Evolutionary conservation across 2,113 vertebrate genomes (phyloP).

Genomic region (Edolisoma coerulescens): DNA sequence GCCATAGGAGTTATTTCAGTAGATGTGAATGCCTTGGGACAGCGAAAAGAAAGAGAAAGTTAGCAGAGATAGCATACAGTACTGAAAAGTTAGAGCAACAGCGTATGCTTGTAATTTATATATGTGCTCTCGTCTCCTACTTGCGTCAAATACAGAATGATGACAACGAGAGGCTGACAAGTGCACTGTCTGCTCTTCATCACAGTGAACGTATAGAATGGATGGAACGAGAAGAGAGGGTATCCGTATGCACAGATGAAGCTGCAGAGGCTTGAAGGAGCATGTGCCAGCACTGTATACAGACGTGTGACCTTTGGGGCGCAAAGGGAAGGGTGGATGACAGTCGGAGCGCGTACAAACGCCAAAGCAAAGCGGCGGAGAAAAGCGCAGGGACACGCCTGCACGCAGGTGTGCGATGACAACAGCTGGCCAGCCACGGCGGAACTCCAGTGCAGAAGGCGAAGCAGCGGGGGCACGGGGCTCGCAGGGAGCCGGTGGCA

Average conservation of each 20-base stretch:
- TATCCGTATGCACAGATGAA: rapidly evolving
- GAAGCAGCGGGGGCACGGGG: neutral
- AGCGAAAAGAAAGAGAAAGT: neutral
- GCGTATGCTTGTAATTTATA: neutral
- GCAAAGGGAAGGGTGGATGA: neutral
- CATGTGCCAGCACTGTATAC: rapidly evolving
- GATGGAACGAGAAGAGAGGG: rapidly evolving
- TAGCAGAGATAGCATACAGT: neutral
- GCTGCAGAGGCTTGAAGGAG: neutral
- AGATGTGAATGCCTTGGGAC: neutral
- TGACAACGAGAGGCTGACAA: neutral
- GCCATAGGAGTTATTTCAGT: neutral
- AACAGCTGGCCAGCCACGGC: neutral
- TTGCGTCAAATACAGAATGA: rapidly evolving
- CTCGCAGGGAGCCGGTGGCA: neutral
- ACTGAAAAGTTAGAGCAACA: neutral
- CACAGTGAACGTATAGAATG: rapidly evolving
- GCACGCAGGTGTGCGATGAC: neutral
- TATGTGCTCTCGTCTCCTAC: neutral
- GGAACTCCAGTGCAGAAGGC: rapidly evolving
- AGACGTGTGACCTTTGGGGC: neutral
- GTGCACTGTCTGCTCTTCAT: neutral
- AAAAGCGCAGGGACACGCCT: rapidly evolving
- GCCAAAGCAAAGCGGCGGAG: neutral
- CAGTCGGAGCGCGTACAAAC: rapidly evolving